Percentiles rank a stretch among this genome's conserved stretches.
Conservation (phyloP, 2,797 vertebrate species). For the Pteronotus mesoamericanus region DNA sequence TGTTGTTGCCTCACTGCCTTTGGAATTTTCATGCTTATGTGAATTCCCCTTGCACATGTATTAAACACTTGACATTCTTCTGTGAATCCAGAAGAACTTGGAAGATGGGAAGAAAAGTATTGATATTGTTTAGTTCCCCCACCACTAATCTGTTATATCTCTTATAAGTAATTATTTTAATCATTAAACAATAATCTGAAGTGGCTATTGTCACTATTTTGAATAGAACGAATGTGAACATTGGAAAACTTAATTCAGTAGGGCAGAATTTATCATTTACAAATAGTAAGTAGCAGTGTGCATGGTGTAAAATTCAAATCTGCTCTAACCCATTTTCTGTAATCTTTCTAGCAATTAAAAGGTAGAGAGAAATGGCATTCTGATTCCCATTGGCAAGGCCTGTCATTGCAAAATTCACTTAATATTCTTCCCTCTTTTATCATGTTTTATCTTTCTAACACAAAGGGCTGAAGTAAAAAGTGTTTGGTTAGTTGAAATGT, state of each 20-base stretch:
- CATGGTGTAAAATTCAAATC: neutral
- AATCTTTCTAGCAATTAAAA: neutral
- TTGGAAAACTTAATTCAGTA: neutral
- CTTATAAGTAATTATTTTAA: constrained; percentile 19
- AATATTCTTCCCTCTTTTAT: neutral
- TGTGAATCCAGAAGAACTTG: neutral
- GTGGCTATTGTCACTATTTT: neutral
- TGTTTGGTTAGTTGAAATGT: neutral
- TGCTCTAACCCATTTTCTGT: neutral
- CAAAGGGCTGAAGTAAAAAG: neutral
- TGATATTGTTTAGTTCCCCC: neutral
- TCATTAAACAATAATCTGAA: neutral
- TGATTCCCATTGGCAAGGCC: neutral
- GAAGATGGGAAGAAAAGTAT: neutral
- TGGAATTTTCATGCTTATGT: neutral
- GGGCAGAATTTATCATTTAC: neutral
- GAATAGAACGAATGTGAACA: neutral
- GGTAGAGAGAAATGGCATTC: neutral
- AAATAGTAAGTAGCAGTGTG: neutral
- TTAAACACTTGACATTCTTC: neutral
- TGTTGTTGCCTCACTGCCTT: neutral
- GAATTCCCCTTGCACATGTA: neutral
- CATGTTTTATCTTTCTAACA: neutral
- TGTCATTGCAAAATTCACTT: neutral
- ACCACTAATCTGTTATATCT: neutral